A percentile compares a stretch with the other conserved stretches of the same genome.
These are phyloP conservation scores for Cryptocephalus moraei DNA, from an alignment of 2,888 invertebrate genomes.

Conservation along the genomic window DNA sequence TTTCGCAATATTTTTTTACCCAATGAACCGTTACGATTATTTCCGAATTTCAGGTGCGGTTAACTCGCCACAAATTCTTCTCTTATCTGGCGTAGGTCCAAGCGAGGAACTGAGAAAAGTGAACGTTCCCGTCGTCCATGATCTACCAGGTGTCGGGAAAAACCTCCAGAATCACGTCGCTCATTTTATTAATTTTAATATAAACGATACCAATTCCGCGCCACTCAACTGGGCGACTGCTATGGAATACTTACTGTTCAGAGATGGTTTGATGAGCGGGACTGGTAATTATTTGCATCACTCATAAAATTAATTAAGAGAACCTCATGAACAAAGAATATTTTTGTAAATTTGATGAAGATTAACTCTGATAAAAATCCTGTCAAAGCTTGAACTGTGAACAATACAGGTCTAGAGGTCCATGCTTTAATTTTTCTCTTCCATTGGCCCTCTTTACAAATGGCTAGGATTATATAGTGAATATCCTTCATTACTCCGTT, in stretches of 20 bases:
- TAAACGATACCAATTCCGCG: slow-evolving; percentile 75
- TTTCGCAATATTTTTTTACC: no score
- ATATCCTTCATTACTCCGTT: no score
- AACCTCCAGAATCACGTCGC: slow-evolving; percentile 84
- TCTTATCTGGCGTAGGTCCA: slow-evolving; percentile 84
- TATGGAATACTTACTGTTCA: slow-evolving; percentile 80
- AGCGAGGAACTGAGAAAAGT: slow-evolving; percentile 52
- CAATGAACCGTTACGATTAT: no score
- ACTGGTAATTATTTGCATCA: slow-evolving; percentile 48
- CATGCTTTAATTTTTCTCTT: no score
- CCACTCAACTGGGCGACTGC: slow-evolving; percentile 88
- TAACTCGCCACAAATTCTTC: slow-evolving; percentile 85
- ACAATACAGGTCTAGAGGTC: no score
- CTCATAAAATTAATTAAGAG: no score
- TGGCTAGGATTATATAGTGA: no score
- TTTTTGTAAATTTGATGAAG: no score
- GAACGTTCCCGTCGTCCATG: slow-evolving; percentile 56
- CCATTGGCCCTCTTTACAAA: no score
- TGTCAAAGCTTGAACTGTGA: no score
- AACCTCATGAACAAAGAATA: no score
- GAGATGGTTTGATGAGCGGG: slow-evolving; percentile 83
- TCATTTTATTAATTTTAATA: slow-evolving; percentile 65
- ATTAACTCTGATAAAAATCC: no score
- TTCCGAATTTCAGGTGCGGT: slow-evolving; percentile 53
- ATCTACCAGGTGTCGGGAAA: slow-evolving; percentile 70